Percentiles rank a stretch among this genome's conserved stretches.
These are phyloP conservation scores for Bombus fervidus DNA, from an alignment of 1,140 invertebrate species.

Conservation along the genomic window DNA sequence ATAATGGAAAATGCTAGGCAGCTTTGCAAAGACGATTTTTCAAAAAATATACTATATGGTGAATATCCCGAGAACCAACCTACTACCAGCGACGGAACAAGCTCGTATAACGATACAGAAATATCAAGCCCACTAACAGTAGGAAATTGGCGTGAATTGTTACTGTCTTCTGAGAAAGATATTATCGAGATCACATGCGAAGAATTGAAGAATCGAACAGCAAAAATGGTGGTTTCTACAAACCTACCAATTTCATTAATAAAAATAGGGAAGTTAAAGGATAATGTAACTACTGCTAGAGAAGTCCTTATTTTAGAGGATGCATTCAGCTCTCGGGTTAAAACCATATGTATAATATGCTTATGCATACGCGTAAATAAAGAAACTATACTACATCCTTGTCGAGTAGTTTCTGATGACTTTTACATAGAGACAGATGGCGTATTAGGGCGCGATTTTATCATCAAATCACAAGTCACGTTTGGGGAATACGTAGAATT, in stretches of 20 bases:
- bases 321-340: accelerated
- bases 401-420: too few relatives aligned
- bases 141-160: too few relatives aligned
- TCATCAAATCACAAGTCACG: accelerated
- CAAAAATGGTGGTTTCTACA: too few relatives aligned
- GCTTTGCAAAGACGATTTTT: accelerated
- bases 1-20: accelerated
- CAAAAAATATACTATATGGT: accelerated
- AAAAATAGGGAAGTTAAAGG: too few relatives aligned
- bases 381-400: too few relatives aligned
- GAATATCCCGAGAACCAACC: accelerated
- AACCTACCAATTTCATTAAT: too few relatives aligned
- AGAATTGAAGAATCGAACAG: accelerated
- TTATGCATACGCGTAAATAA: too few relatives aligned
- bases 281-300: too few relatives aligned
- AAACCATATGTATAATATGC: too few relatives aligned
- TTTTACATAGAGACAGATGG: too few relatives aligned
- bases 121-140: accelerated
- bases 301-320: too few relatives aligned
- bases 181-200: too few relatives aligned
- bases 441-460: accelerated
- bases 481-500: accelerated
- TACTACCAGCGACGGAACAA: accelerated
- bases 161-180: accelerated
- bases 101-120: accelerated